phyloP scores from a whole-genome alignment of 2,113 vertebrate species.

The Corythornis madagascariensis region DNA sequence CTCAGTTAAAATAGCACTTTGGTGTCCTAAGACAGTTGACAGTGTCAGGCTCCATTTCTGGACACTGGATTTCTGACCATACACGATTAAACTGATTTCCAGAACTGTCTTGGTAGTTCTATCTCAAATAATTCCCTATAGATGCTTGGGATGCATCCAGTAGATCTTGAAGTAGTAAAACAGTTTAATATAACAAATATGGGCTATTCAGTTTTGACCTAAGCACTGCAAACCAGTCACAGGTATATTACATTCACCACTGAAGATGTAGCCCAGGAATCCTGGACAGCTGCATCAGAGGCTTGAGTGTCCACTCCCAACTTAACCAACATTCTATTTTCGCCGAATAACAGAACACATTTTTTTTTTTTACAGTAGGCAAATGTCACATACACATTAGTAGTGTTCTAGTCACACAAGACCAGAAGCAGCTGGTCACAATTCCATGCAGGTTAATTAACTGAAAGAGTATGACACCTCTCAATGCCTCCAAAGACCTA shows the following conservation, averaged over 20 bases:
- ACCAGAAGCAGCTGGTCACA: background rate
- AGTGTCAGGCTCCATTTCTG: background rate
- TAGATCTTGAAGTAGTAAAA: background rate
- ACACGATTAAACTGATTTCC: background rate
- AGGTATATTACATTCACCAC: background rate
- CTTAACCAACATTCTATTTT: background rate
- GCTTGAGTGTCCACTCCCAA: background rate
- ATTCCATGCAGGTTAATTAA: slow-evolving; percentile 19
- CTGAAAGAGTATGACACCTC: background rate
- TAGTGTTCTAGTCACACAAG: background rate
- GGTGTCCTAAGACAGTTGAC: background rate
- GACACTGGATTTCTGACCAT: background rate
- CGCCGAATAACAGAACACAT: background rate
- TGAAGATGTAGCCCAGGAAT: background rate
- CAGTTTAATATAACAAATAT: background rate
- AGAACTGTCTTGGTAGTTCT: background rate
- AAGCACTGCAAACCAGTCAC: background rate
- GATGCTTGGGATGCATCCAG: background rate
- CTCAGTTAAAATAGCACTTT: background rate
- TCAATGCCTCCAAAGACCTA: background rate
- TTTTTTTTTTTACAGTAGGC: background rate
- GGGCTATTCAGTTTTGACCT: background rate
- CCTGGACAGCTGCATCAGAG: background rate
- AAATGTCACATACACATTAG: background rate
- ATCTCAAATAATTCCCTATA: background rate